Evolutionary conservation across 2,797 vertebrate species (phyloP), one percentile per base, ranked within the genome.

Genomic region (Dryobates pubescens): DNA sequence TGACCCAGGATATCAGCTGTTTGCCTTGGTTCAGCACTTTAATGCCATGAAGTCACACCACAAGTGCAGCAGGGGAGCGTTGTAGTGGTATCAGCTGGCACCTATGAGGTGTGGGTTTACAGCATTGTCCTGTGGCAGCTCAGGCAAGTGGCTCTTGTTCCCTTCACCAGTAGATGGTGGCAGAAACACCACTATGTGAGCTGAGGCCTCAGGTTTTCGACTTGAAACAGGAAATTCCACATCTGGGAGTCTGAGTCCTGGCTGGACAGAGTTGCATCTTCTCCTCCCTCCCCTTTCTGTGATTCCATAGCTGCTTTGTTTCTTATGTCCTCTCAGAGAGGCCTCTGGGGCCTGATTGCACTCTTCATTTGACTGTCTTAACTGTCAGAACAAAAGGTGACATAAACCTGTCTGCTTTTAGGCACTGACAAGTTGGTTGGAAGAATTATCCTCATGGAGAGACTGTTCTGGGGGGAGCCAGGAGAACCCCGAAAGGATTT

Each of bases 61-160:
- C 7, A 10, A 7, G 34, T 13, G 78, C 2, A 2, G 2, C 7
- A 18, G 30, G 30, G 30, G 9, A 1, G 53, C 53, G 19, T 5
- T 65, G 45, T 6, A 15, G 57, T 22, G 49, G 6, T 43, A 9
- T 53, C n/a, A 17, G 0, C 27, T 18, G 38, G 13, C 19, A 13
- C 0, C 0, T 17, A 2, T 34, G 45, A 32, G 69, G 1, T 71
- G 51, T 41, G 36, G n/a, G 32, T 9, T 73, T 22, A 26, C 6
- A 7, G 17, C 20, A 56, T 6, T 74, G 47, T 34, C 58, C 54
- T 38, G 22, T 26, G 30, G 27, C 63, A 72, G 24, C 56, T 78
- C 86, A 20, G 61, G 4, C 41, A 59, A 54, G 41, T 17, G 47
- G 18, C 32, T 82, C 73, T 80, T 67, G 47, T 22, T 75, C 54